Conservation (phyloP, 2,113 vertebrate genomes). For the Spilogale gracilis region DNA sequence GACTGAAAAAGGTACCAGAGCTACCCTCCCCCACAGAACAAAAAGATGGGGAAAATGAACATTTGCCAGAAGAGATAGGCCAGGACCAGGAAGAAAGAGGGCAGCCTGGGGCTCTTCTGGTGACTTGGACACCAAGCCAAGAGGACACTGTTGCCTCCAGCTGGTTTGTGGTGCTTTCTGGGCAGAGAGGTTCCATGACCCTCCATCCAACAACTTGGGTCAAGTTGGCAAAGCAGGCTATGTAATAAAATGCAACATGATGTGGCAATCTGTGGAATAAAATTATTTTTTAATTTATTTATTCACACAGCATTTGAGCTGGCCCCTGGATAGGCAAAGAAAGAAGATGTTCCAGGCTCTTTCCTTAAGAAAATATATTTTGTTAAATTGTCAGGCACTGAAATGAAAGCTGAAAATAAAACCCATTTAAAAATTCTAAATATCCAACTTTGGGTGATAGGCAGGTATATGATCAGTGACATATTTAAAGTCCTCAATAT, state of each 20-base stretch:
- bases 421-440: background rate
- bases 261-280: background rate
- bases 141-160: background rate
- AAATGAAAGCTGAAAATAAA: background rate
- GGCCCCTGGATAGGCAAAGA: background rate
- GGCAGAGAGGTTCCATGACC: background rate
- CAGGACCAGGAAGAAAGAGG: background rate
- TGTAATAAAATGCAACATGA: background rate
- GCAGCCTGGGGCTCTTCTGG: background rate
- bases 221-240: constrained; percentile 26
- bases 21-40: background rate
- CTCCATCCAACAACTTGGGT: background rate
- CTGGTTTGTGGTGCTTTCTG: background rate
- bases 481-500: background rate
- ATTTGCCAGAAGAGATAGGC: background rate
- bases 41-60: background rate
- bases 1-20: background rate
- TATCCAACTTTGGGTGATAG: background rate
- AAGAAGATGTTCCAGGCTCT: background rate
- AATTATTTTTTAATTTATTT: background rate
- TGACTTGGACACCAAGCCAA: background rate
- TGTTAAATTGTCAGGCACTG: background rate
- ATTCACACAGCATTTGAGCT: background rate
- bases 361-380: background rate
- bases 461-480: background rate